Conservation (phyloP, 2,888 invertebrate species). For the Melolontha melolontha region DNA sequence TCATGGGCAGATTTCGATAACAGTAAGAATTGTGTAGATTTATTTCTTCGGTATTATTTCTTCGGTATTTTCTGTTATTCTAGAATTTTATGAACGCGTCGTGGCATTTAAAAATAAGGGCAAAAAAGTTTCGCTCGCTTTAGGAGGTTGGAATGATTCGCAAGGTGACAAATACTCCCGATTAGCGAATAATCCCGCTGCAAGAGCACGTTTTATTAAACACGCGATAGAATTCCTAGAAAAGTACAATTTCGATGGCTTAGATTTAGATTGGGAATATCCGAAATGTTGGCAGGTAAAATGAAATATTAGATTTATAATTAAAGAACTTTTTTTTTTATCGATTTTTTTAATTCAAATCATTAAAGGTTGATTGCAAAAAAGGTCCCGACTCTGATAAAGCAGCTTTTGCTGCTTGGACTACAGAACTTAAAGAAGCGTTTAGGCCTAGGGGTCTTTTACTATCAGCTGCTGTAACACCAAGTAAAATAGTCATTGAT, state of each 20-base stretch:
- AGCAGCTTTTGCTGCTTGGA: constrained; percentile 79
- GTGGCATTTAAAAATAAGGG: constrained; percentile 82
- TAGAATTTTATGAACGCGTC: constrained; percentile 87
- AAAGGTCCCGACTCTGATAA: constrained; percentile 89
- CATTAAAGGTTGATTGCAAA: constrained; percentile 84
- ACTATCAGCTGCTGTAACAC: constrained; percentile 87
- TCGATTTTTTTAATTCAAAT: too few species aligned
- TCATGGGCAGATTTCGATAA: constrained; percentile 93
- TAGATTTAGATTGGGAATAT: constrained; percentile 97
- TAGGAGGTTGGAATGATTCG: constrained; percentile 98
- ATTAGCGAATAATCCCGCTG: constrained; percentile 80
- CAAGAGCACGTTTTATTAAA: constrained; percentile 79
- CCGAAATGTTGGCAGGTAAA: constrained; percentile 87
- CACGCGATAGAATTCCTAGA: constrained; percentile 83
- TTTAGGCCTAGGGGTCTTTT: constrained; percentile 68
- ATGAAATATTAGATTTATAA: neutral
- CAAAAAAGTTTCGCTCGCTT: constrained; percentile 85
- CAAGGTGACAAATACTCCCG: constrained; percentile 90
- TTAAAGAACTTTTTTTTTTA: neutral
- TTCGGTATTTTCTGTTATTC: constrained; percentile 48
- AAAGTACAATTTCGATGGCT: constrained; percentile 88
- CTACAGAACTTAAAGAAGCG: constrained; percentile 76
- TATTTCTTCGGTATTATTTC: neutral
- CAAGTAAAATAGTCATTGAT: constrained; percentile 89
- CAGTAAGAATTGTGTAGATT: constrained; percentile 68